These are phyloP conservation scores for Ornithoptera alexandrae DNA, from an alignment of 2,888 invertebrate genomes.

Conservation along the genomic window DNA sequence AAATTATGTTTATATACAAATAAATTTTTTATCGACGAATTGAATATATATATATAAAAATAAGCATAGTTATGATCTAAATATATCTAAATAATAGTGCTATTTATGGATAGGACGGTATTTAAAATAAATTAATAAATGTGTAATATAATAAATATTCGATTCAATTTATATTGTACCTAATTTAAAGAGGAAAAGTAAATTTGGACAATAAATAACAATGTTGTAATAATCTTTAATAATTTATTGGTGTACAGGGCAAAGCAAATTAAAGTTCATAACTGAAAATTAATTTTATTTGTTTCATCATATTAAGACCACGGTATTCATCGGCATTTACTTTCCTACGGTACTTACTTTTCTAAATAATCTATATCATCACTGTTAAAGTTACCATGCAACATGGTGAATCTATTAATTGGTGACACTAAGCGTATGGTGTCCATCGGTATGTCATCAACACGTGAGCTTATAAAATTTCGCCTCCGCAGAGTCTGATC, in stretches of 20 bases:
- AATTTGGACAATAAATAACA: no score
- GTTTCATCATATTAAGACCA: not conserved
- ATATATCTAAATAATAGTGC: no score
- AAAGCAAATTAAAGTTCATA: not conserved
- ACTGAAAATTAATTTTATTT: not conserved
- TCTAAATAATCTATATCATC: constrained; percentile 45
- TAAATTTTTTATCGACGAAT: not conserved
- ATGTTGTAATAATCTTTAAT: no score
- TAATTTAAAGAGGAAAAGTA: no score
- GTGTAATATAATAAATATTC: no score
- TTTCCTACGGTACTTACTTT: constrained; percentile 56
- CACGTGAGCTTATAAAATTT: constrained; percentile 59
- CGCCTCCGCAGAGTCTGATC: constrained; percentile 49
- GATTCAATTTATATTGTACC: no score
- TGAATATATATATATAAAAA: not conserved
- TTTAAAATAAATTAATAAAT: no score
- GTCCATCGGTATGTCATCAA: constrained; percentile 61
- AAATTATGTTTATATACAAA: not conserved
- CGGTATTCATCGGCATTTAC: not conserved
- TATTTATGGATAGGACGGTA: no score
- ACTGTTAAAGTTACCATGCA: constrained; percentile 58
- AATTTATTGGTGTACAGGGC: no score
- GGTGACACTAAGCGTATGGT: constrained; percentile 65
- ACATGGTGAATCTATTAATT: constrained; percentile 63
- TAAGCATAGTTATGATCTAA: no score